phyloP scores from a whole-genome alignment of 2,888 invertebrate species.

The Leptinotarsa rubiginosa region DNA sequence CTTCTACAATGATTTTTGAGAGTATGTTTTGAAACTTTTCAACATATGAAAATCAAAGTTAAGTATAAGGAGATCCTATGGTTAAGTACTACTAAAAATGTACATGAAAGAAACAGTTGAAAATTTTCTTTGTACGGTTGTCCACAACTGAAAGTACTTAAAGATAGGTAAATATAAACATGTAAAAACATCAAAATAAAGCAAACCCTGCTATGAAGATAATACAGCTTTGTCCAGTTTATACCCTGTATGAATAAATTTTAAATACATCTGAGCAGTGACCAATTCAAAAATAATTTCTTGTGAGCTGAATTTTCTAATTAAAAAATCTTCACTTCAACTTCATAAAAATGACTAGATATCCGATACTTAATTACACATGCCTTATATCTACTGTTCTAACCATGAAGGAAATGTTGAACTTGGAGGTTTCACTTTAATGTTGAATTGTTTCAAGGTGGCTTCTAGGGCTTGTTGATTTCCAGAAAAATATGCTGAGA shows the following conservation, averaged over 20 bases:
- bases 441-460: slow-evolving; percentile 94
- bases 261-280: slow-evolving; percentile 9
- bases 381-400: slow-evolving; percentile 72
- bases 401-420: slow-evolving; percentile 84
- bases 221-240: not conserved
- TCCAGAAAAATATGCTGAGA: slow-evolving; percentile 96
- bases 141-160: not conserved
- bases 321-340: not conserved
- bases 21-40: too few species aligned
- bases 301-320: slow-evolving; percentile 1
- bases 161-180: slow-evolving; percentile 3
- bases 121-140: not conserved
- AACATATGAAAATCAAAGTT: not conserved
- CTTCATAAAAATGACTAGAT: slow-evolving; percentile 41
- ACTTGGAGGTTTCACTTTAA: slow-evolving; percentile 87
- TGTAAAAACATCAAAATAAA: not conserved
- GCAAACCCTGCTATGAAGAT: not conserved
- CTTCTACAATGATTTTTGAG: too few species aligned
- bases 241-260: not conserved
- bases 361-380: slow-evolving; percentile 26
- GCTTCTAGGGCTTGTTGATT: slow-evolving; percentile 94
- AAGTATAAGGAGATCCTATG: not conserved
- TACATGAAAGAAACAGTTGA: not conserved
- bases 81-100: too few species aligned
- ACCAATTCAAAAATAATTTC: slow-evolving; percentile 4